A percentile compares a stretch with the other conserved stretches of the same genome.
Conservation (phyloP, 1,140 invertebrate species). For the Akabosia matsudoensis region DNA sequence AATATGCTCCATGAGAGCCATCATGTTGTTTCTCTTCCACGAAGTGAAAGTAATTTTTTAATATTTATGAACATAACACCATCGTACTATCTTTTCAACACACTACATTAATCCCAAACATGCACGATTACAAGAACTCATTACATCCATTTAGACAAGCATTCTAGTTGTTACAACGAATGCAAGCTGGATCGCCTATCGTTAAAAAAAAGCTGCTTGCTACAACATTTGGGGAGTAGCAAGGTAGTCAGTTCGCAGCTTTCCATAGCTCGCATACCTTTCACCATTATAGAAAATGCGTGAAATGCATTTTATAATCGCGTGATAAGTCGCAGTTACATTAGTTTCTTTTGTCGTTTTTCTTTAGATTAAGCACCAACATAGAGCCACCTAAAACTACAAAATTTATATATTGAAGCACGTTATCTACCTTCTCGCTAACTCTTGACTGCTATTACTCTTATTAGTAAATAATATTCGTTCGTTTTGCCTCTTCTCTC, state of each 20-base stretch:
- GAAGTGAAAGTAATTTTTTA: not conserved
- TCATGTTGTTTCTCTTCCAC: not conserved
- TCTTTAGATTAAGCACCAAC: not conserved
- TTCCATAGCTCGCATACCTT: not conserved
- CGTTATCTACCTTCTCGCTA: slow-evolving; percentile 10
- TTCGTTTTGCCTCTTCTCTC: not conserved
- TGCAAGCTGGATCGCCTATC: no score
- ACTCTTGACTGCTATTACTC: slow-evolving; percentile 20
- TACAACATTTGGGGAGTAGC: no score
- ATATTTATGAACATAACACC: slow-evolving; percentile 1
- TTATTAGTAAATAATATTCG: slow-evolving; percentile 21
- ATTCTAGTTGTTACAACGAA: not conserved
- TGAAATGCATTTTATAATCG: slow-evolving; percentile 41
- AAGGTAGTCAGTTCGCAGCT: no score
- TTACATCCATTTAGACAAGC: slow-evolving; percentile 2
- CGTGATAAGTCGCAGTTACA: slow-evolving; percentile 32
- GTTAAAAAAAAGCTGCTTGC: no score
- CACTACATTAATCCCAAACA: not conserved
- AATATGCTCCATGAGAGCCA: not conserved
- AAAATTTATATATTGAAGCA: not conserved
- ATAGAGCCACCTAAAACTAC: not conserved
- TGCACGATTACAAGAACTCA: not conserved
- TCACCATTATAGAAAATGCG: slow-evolving; percentile 15
- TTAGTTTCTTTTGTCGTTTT: slow-evolving; percentile 20
- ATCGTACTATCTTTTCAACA: not conserved